Conservation (phyloP, 2,888 invertebrate species). For the Herminia tarsipennalis region DNA sequence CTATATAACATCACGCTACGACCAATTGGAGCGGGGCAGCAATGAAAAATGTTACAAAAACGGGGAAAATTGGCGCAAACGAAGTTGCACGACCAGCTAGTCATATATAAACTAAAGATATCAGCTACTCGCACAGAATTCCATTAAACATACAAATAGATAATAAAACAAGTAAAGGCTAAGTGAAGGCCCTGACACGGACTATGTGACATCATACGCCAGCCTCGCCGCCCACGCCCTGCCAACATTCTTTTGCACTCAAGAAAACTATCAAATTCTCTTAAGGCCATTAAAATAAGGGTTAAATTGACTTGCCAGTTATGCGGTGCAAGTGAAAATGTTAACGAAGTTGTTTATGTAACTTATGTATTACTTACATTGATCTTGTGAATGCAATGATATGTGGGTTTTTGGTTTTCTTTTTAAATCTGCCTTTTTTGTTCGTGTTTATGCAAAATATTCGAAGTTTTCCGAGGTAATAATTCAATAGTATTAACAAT, state of each 20-base stretch:
- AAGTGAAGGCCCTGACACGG: slow-evolving; percentile 65
- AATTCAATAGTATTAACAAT: no score
- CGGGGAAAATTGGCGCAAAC: no score
- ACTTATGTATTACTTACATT: slow-evolving; percentile 35
- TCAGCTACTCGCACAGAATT: slow-evolving; percentile 11
- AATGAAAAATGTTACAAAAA: no score
- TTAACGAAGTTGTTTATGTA: slow-evolving; percentile 27
- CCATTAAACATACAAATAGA: slow-evolving; percentile 32
- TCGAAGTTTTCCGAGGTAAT: no score
- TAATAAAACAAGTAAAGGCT: slow-evolving; percentile 46
- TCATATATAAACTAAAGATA: no score
- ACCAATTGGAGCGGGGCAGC: no score
- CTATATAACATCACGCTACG: no score
- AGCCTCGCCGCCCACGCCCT: slow-evolving; percentile 57
- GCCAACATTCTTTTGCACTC: slow-evolving; percentile 17
- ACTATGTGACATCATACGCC: slow-evolving; percentile 62
- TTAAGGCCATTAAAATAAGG: slow-evolving; percentile 18
- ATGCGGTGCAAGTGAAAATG: neutral
- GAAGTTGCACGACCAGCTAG: no score
- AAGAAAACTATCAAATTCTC: slow-evolving; percentile 2
- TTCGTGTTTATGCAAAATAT: no score
- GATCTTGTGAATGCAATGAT: slow-evolving; percentile 31
- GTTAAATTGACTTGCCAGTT: slow-evolving; percentile 15
- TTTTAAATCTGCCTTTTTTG: no score
- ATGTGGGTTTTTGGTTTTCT: slow-evolving; percentile 20